Percentiles rank a stretch among this genome's conserved stretches.
phyloP scores from a whole-genome alignment of 2,113 vertebrate genomes.

The Ascaphus truei region DNA sequence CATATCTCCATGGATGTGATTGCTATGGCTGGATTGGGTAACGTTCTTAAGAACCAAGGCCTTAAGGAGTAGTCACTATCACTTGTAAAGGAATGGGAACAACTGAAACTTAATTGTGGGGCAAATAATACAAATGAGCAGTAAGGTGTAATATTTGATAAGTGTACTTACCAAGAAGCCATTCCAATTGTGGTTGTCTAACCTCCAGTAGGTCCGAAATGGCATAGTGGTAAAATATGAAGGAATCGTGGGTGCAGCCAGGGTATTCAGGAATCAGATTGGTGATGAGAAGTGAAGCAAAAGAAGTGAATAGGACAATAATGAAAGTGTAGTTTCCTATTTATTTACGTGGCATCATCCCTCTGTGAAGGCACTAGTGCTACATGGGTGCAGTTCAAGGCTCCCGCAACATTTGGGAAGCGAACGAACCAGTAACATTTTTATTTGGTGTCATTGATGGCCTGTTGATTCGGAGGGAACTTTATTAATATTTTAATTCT shows the following conservation, averaged over 20 bases:
- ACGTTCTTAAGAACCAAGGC: not conserved
- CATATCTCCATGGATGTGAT: not conserved
- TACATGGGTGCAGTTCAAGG: too few species aligned
- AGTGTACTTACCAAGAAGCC: not conserved
- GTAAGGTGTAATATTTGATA: constrained; percentile 14
- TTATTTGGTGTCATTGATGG: too few species aligned
- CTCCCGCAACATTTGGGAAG: too few species aligned
- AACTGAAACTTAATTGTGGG: constrained; percentile 7
- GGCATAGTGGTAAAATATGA: not conserved
- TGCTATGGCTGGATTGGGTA: not conserved
- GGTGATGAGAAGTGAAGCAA: too few species aligned
- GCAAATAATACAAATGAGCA: constrained; percentile 4
- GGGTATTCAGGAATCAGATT: too few species aligned
- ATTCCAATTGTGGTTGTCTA: not conserved
- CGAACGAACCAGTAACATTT: too few species aligned
- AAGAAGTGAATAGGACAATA: too few species aligned
- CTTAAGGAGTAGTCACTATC: constrained; percentile 2
- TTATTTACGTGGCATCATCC: too few species aligned
- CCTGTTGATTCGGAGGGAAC: too few species aligned
- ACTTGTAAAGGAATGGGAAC: not conserved
- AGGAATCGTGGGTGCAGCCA: not conserved
- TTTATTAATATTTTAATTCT: too few species aligned
- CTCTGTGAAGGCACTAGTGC: too few species aligned
- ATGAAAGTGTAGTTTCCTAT: too few species aligned
- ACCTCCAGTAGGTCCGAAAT: not conserved